Base-by-base conservation (phyloP, 2,888 invertebrate genomes). In the Diaprepes abbreviatus region DNA sequence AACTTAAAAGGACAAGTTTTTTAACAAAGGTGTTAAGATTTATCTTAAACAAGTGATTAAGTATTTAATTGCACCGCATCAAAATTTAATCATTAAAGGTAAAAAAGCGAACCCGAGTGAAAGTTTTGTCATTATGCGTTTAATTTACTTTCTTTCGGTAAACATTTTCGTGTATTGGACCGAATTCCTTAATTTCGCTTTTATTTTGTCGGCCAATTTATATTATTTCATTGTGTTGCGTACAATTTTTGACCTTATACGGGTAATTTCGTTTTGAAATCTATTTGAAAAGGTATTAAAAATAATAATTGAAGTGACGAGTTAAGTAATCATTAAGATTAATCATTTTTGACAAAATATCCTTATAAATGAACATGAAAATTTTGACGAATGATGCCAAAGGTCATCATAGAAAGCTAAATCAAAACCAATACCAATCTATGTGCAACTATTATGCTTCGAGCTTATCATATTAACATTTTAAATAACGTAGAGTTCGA, bases 71-170 rank as follows among this genome's bases (percentile, higher is more conserved):
- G 17, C 19, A 35, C n/a, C 55, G 6, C 36, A 55, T 57, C 16
- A 38, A 14, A 57, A 57, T 36, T 57, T 21, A 24, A 24, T 36
- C 21, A 57, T 63, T 31, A 38, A 52, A 38, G 16, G 64, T 33
- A 43, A 45, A 55, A 10, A 60, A 62, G 28, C 55, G 9, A 62
- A 59, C 16, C 31, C 36, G 6, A 65, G 70, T 65, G 70, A 70
- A 70, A 70, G 70, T 70, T 69, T 33, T 36, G 35, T 14, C 40
- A 63, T 19, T 45, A 12, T 24, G 40, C 43, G 43, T 6, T 16
- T 14, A 43, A 62, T 57, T 31, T 69, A 57, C 64, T 69, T 69
- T 63, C 68, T 68, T 68, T 63, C 36, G 36, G 36, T 63, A 33
- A 57, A 57, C 33, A 66, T 24, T 66, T 54, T 52, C 19, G 54